A percentile compares a stretch with the other conserved stretches of the same genome.
Conservation (phyloP, 2,888 invertebrate species). For the Aelia acuminata region DNA sequence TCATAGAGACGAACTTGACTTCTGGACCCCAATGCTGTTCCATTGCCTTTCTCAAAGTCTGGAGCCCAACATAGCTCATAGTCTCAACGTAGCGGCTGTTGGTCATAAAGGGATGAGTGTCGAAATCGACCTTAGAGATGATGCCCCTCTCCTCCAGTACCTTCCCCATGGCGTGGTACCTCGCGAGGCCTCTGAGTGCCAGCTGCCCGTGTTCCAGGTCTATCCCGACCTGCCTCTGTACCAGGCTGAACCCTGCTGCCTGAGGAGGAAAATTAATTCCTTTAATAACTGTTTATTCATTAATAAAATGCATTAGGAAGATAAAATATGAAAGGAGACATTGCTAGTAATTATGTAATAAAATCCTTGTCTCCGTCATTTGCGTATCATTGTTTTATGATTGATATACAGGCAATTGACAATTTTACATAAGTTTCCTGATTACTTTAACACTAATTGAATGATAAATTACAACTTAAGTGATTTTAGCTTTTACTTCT, state of each 20-base stretch:
- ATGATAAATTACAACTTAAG: no score
- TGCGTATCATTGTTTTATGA: no score
- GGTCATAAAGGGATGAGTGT: background rate
- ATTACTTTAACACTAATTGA: no score
- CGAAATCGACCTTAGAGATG: background rate
- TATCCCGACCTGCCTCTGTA: background rate
- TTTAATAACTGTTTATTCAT: background rate
- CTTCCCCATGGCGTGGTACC: background rate
- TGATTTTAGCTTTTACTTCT: no score
- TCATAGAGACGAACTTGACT: no score
- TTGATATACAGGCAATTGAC: no score
- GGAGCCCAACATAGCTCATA: background rate
- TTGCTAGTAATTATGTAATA: no score
- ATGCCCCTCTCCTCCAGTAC: background rate
- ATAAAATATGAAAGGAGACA: no score
- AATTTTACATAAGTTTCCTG: no score
- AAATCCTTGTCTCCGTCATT: no score
- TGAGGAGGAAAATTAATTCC: background rate
- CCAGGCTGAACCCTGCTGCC: background rate
- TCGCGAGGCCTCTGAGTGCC: background rate
- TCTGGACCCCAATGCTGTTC: conserved; percentile 3
- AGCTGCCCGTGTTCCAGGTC: background rate
- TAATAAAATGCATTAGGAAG: no score
- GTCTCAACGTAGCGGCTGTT: background rate
- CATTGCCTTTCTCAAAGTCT: background rate